These are phyloP conservation scores for Gibbula magus DNA, from an alignment of 2,888 invertebrate genomes.

Conservation along the genomic window DNA sequence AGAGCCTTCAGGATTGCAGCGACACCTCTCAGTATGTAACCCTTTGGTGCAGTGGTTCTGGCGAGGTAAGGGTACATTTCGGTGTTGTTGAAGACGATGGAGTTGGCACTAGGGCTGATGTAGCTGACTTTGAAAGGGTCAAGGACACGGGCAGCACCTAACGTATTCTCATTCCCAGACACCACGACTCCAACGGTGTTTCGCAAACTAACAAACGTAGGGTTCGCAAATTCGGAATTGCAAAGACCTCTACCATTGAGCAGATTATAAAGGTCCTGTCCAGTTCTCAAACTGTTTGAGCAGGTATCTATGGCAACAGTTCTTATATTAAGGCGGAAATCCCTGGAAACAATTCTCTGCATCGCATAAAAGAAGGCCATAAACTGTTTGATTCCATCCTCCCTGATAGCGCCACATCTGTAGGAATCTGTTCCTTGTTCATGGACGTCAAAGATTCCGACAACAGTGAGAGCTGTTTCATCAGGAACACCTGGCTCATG, in stretches of 20 bases:
- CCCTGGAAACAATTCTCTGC: slow-evolving; percentile 13
- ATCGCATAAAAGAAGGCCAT: slow-evolving; percentile 73
- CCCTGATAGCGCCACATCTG: slow-evolving; percentile 60
- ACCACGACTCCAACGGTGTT: slow-evolving; percentile 69
- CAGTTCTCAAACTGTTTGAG: slow-evolving; percentile 57
- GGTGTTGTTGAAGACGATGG: slow-evolving; percentile 50
- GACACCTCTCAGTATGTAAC: slow-evolving; percentile 60
- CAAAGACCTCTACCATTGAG: slow-evolving; percentile 69
- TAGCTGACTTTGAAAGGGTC: slow-evolving; percentile 78
- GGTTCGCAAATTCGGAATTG: slow-evolving; percentile 46
- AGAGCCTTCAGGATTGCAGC: slow-evolving; percentile 68
- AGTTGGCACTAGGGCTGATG: slow-evolving; percentile 63
- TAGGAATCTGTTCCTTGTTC: slow-evolving; percentile 55
- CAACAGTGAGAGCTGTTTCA: slow-evolving; percentile 49
- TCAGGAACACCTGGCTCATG: slow-evolving; percentile 11
- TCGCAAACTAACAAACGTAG: slow-evolving; percentile 44
- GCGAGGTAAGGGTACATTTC: slow-evolving; percentile 60
- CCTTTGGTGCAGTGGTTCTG: slow-evolving; percentile 63
- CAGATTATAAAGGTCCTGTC: slow-evolving; percentile 68
- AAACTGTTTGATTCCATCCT: slow-evolving; percentile 66
- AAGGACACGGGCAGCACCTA: slow-evolving; percentile 75
- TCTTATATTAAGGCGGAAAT: slow-evolving; percentile 40
- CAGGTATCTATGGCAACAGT: slow-evolving; percentile 67
- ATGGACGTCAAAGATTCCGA: slow-evolving; percentile 62
- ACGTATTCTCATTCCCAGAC: slow-evolving; percentile 56